A percentile compares a stretch with the other conserved stretches of the same genome.
Evolutionary conservation across 2,888 invertebrate genomes (phyloP).

Genomic region (Habroteleia sp.): DNA sequence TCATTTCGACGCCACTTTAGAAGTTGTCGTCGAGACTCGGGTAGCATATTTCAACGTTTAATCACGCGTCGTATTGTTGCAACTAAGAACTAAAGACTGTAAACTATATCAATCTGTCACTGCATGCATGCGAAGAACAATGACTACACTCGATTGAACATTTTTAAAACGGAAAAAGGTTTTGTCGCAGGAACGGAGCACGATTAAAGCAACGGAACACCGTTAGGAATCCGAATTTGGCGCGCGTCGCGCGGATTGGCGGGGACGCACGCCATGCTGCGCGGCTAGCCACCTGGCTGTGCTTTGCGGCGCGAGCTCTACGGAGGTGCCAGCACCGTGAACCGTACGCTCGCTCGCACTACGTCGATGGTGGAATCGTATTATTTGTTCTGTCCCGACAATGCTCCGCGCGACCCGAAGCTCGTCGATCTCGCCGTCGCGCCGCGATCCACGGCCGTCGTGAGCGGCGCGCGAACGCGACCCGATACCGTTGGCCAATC

Average conservation of each 20-base stretch:
- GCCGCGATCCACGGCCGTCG: not conserved
- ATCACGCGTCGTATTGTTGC: no score
- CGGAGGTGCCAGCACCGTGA: conserved; percentile 27
- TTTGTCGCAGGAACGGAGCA: no score
- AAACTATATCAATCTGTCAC: no score
- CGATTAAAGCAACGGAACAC: no score
- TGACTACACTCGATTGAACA: no score
- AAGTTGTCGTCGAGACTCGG: no score
- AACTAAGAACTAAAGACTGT: no score
- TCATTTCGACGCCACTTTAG: no score
- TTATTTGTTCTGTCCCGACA: conserved; percentile 25
- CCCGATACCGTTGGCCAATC: not conserved
- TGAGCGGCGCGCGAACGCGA: conserved; percentile 1
- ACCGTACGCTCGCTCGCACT: conserved; percentile 14
- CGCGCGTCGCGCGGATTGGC: conserved; percentile 6
- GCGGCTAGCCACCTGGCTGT: conserved; percentile 18
- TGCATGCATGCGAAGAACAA: no score
- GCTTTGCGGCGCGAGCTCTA: conserved; percentile 20
- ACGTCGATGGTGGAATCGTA: conserved; percentile 37
- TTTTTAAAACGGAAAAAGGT: no score
- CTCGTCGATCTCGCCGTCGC: not conserved
- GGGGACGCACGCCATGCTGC: conserved; percentile 16
- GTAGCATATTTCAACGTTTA: no score
- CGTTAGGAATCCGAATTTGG: no score
- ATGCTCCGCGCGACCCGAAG: conserved; percentile 14